phyloP scores from a whole-genome alignment of 2,797 vertebrate genomes.

The Sebastes jordani region DNA sequence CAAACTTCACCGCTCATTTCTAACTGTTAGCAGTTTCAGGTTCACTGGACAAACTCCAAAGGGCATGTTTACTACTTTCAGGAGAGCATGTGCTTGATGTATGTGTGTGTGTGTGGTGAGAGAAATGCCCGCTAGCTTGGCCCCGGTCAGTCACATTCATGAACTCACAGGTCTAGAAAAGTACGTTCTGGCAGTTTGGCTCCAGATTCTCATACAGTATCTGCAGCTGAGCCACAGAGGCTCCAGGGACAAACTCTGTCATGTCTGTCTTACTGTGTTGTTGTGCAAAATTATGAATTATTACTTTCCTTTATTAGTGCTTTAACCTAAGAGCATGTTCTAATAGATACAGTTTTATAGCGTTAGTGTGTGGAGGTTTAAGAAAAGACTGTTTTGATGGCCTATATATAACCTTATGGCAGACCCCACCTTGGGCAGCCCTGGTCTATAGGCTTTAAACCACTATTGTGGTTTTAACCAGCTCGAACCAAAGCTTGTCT shows the following conservation, averaged over 20 bases:
- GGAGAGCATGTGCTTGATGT: neutral
- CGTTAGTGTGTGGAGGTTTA: neutral
- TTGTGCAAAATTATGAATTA: neutral
- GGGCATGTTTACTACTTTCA: constrained; percentile 46
- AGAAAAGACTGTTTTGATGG: neutral
- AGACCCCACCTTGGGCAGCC: too few relatives aligned
- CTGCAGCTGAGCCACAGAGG: neutral
- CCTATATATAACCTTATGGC: neutral
- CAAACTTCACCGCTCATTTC: constrained; percentile 10
- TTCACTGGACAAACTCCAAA: constrained; percentile 63
- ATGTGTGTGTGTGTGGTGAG: too few relatives aligned
- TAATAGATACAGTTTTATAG: neutral
- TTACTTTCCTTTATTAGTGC: neutral
- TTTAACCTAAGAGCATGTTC: neutral
- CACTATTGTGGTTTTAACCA: neutral
- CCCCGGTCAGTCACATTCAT: constrained; percentile 8
- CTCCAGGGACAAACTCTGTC: neutral
- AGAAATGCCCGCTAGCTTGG: neutral
- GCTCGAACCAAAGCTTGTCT: neutral
- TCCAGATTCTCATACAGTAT: neutral
- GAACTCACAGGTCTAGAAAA: constrained; percentile 4
- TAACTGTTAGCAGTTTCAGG: constrained; percentile 32
- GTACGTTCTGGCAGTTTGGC: neutral
- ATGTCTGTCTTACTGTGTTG: neutral
- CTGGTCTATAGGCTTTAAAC: neutral